Conservation (phyloP, 2,888 invertebrate species). For the Pyrocoelia pectoralis region DNA sequence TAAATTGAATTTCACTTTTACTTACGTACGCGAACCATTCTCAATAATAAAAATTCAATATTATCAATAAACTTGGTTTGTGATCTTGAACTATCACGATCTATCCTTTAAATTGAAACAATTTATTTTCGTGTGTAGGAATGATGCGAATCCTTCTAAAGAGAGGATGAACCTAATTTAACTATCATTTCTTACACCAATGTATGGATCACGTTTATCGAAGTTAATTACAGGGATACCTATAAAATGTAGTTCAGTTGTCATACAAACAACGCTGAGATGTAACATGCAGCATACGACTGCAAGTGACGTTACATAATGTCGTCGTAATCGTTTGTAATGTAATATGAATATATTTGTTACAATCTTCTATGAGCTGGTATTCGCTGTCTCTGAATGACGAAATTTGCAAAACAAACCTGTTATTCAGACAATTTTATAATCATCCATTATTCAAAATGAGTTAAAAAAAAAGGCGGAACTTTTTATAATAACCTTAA, state of each 20-base stretch:
- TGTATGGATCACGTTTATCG: no score
- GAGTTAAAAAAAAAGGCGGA: neutral
- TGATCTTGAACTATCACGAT: neutral
- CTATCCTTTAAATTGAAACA: neutral
- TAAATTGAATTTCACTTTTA: no score
- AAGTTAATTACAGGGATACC: no score
- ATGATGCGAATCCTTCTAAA: neutral
- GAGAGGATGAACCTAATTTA: no score
- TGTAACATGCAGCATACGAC: neutral
- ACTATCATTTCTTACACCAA: neutral
- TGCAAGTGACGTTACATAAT: neutral
- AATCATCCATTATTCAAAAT: neutral
- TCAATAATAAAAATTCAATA: conserved; percentile 1
- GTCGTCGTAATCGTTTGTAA: neutral
- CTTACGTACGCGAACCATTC: no score
- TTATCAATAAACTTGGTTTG: neutral
- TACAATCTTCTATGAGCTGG: neutral
- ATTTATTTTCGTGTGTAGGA: neutral
- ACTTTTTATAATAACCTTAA: neutral
- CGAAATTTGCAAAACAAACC: no score
- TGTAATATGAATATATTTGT: neutral
- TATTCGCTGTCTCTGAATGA: neutral
- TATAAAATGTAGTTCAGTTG: neutral
- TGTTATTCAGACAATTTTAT: neutral
- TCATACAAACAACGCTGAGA: neutral